Percentiles rank a stretch among this genome's conserved stretches.
Evolutionary conservation across 2,113 vertebrate genomes (phyloP).

Genomic region (Neotragus pygmaeus): DNA sequence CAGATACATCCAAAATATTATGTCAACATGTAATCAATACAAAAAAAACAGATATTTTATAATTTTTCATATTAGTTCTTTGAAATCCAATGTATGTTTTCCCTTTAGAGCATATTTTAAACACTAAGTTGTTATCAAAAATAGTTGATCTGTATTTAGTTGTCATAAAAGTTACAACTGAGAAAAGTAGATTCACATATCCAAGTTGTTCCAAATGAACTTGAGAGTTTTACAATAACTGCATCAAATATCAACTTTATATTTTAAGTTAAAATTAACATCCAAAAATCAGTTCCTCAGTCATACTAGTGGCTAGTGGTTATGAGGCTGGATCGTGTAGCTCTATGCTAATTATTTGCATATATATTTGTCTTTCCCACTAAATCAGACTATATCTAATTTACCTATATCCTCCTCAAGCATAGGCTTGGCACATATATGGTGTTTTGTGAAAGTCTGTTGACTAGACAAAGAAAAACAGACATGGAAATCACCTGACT

Average conservation of each 20-base stretch:
- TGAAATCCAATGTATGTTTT: not conserved
- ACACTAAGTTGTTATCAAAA: not conserved
- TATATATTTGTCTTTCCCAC: not conserved
- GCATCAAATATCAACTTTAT: not conserved
- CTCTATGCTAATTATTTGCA: not conserved
- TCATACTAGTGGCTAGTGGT: not conserved
- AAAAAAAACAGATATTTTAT: not conserved
- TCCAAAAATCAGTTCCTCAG: not conserved
- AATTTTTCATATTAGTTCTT: not conserved
- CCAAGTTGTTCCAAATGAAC: not conserved
- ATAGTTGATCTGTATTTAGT: not conserved
- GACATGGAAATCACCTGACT: not conserved
- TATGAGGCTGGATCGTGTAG: accelerated
- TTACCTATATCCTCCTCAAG: not conserved
- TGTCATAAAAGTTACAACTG: not conserved
- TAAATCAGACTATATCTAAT: not conserved
- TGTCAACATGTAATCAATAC: not conserved
- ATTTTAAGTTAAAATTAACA: not conserved
- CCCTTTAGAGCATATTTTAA: not conserved
- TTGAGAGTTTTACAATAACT: not conserved
- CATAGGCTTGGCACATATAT: not conserved
- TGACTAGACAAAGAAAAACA: not conserved
- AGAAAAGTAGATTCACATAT: not conserved
- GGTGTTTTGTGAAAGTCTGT: not conserved
- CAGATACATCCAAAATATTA: not conserved